Evolutionary conservation across 1,140 invertebrate genomes (phyloP).

Genomic region (Drosophila parabipectinata): DNA sequence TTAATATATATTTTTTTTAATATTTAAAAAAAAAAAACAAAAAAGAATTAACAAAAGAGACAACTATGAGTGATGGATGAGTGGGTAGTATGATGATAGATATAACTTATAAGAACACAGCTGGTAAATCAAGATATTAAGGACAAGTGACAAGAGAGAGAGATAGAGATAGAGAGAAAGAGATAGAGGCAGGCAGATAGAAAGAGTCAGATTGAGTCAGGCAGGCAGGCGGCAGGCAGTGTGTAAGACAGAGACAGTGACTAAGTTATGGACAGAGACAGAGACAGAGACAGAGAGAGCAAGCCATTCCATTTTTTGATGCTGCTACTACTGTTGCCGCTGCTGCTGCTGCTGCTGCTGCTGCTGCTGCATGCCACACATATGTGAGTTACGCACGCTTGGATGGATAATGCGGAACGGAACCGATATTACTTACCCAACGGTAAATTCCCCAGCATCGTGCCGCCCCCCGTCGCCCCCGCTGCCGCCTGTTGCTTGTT

Average conservation of each 20-base stretch:
- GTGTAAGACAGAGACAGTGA: slow-evolving; percentile 33
- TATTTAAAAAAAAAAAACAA: neutral
- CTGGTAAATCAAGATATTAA: slow-evolving; percentile 35
- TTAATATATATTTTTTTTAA: too few relatives aligned
- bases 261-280: slow-evolving; percentile 18
- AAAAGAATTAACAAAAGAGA: slow-evolving; percentile 25
- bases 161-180: slow-evolving; percentile 31
- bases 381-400: slow-evolving; percentile 9
- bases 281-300: slow-evolving; percentile 40
- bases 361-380: slow-evolving; percentile 47
- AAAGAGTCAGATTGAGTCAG: slow-evolving; percentile 26
- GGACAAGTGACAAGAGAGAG: slow-evolving; percentile 35
- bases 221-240: slow-evolving; percentile 3
- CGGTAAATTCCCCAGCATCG: slow-evolving; percentile 83
- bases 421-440: slow-evolving; percentile 74
- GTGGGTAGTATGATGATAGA: slow-evolving; percentile 2
- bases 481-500: slow-evolving; percentile 24
- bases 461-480: slow-evolving; percentile 53
- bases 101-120: slow-evolving; percentile 57
- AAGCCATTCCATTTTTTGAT: slow-evolving; percentile 46
- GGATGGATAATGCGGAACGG: slow-evolving; percentile 18
- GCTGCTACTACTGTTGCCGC: slow-evolving; percentile 8
- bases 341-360: slow-evolving; percentile 5
- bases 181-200: slow-evolving; percentile 16
- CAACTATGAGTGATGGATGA: slow-evolving; percentile 33